phyloP scores from a whole-genome alignment of 2,797 vertebrate genomes.

The Siniperca obscura region DNA sequence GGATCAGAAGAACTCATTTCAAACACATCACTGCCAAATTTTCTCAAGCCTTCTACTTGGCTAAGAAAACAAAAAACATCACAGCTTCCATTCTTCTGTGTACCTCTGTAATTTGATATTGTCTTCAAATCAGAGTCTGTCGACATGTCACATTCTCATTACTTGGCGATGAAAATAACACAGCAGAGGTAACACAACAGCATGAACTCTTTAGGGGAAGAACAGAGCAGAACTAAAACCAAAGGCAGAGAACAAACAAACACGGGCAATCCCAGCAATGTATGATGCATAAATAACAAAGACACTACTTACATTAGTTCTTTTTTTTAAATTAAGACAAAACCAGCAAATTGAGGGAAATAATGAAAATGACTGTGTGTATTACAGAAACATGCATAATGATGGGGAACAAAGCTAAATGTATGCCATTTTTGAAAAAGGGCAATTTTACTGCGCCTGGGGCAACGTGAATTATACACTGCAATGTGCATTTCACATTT shows the following conservation, averaged over 20 bases:
- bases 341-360: constrained; percentile 25
- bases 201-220: constrained; percentile 52
- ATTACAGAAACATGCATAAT: background rate
- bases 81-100: constrained; percentile 28
- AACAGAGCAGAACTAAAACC: constrained; percentile 36
- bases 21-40: constrained; percentile 15
- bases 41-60: constrained; percentile 26
- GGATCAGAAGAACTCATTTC: constrained; percentile 50
- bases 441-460: constrained; percentile 19
- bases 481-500: constrained; percentile 32
- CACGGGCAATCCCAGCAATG: background rate
- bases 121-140: constrained; percentile 47
- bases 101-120: constrained; percentile 33
- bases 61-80: background rate
- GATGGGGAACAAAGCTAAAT: constrained; percentile 5
- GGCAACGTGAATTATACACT: constrained; percentile 37
- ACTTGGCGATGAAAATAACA: constrained; percentile 50
- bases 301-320: background rate
- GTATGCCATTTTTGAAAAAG: constrained; percentile 7
- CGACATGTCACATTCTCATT: constrained; percentile 55
- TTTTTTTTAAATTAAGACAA: constrained; percentile 13
- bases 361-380: background rate
- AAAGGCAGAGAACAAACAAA: constrained; percentile 35
- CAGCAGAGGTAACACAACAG: constrained; percentile 12
- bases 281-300: constrained; percentile 38